Percentiles rank a stretch among this genome's conserved stretches.
These are phyloP conservation scores for Drosophila nikananu DNA, from an alignment of 1,140 invertebrate genomes.

Conservation along the genomic window DNA sequence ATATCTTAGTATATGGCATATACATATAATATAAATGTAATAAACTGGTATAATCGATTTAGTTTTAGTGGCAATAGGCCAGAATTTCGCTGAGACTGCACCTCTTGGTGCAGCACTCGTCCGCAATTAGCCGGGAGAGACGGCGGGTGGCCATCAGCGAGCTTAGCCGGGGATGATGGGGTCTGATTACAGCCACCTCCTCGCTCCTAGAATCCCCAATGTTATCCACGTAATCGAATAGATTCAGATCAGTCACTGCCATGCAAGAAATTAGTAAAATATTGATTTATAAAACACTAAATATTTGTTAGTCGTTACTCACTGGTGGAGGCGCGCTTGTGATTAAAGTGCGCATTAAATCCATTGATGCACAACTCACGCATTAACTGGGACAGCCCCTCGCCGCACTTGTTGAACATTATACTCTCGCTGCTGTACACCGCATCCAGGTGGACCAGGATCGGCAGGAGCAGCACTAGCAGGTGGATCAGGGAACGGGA, in stretches of 20 bases:
- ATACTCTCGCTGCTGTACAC: slow-evolving; percentile 9
- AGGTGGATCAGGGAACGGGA: slow-evolving; percentile 20
- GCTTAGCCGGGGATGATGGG: slow-evolving; percentile 3
- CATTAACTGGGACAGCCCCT: slow-evolving; percentile 8
- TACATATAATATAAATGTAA: background rate
- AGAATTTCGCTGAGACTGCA: slow-evolving; percentile 12
- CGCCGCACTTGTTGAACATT: slow-evolving; percentile 29
- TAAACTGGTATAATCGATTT: background rate
- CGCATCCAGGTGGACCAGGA: slow-evolving; percentile 13
- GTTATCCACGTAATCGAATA: slow-evolving; percentile 64
- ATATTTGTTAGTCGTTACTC: slow-evolving; percentile 18
- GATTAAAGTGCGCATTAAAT: slow-evolving; percentile 7
- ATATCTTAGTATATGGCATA: background rate
- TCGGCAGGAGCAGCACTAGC: slow-evolving; percentile 26
- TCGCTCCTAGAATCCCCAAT: slow-evolving; percentile 4
- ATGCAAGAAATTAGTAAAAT: background rate
- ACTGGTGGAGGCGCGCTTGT: slow-evolving; percentile 48
- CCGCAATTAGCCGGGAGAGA: slow-evolving; percentile 41
- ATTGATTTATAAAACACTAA: background rate
- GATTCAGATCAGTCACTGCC: slow-evolving; percentile 39
- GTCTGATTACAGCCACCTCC: background rate
- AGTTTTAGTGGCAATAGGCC: slow-evolving; percentile 37
- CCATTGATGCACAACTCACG: slow-evolving; percentile 28
- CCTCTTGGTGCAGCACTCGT: slow-evolving; percentile 50
- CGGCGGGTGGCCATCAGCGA: slow-evolving; percentile 48